A percentile compares a stretch with the other conserved stretches of the same genome.
Evolutionary conservation across 2,797 vertebrate genomes (phyloP).

Genomic region (Cuculus canorus): DNA sequence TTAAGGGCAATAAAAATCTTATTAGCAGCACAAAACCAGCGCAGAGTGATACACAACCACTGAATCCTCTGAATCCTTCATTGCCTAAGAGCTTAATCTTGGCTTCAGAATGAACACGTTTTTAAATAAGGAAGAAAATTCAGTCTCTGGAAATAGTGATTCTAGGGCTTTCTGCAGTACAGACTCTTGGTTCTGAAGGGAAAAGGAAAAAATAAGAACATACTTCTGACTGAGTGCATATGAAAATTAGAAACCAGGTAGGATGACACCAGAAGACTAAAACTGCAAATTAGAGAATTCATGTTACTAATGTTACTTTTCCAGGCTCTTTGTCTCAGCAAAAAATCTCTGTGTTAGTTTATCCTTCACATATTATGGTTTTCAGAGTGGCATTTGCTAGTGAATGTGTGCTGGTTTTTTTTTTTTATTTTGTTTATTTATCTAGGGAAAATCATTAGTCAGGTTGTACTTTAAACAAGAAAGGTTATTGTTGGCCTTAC

Average conservation of each 20-base stretch:
- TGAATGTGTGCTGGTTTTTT: neutral
- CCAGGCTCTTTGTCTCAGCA: neutral
- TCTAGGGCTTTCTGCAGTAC: neutral
- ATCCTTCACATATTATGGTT: neutral
- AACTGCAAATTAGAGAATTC: neutral
- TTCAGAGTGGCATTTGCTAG: neutral
- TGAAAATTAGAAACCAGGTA: neutral
- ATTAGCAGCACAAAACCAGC: neutral
- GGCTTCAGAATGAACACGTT: neutral
- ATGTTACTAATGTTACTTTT: neutral
- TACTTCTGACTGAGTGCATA: neutral
- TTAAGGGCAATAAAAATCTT: neutral
- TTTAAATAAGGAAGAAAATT: neutral
- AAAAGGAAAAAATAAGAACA: neutral
- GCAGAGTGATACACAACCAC: neutral
- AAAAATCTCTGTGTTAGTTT: neutral
- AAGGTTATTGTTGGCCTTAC: neutral
- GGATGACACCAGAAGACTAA: neutral
- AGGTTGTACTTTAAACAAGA: neutral
- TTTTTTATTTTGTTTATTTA: neutral
- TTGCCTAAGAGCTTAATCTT: slow-evolving; percentile 27
- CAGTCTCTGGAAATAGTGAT: neutral
- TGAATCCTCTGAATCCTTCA: neutral
- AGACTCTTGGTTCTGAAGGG: neutral
- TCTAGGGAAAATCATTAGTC: neutral